phyloP scores from a whole-genome alignment of 2,113 vertebrate genomes.

The Calyptommatus sinebrachiatus region DNA sequence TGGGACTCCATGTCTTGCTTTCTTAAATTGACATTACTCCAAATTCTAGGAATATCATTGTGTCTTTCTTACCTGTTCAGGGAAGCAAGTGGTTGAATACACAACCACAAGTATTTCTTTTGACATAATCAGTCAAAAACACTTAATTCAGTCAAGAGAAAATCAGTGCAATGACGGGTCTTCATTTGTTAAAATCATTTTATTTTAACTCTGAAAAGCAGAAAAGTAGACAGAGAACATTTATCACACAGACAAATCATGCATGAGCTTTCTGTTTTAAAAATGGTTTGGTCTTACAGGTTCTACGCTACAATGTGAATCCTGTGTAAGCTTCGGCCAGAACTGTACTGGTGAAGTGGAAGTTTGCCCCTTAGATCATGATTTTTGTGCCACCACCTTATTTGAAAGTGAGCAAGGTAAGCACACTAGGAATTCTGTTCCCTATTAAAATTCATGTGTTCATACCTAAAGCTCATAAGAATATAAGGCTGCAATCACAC shows the following conservation, averaged over 20 bases:
- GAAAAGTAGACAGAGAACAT: not conserved
- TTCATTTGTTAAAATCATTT: not conserved
- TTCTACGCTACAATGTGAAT: constrained; percentile 21
- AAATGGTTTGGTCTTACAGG: not conserved
- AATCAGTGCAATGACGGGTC: not conserved
- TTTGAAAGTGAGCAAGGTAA: constrained; percentile 26
- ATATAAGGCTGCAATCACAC: no score
- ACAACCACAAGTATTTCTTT: not conserved
- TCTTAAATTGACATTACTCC: not conserved
- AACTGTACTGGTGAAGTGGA: constrained; percentile 16
- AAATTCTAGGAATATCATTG: not conserved
- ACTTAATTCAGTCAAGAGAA: not conserved
- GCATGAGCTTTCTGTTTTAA: not conserved
- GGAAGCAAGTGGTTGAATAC: not conserved
- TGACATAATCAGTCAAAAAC: not conserved
- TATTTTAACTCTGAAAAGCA: not conserved
- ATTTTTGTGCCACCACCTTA: constrained; percentile 10
- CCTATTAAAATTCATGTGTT: no score
- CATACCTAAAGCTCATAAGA: no score
- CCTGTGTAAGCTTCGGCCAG: not conserved
- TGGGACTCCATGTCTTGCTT: no score
- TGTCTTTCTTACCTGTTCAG: not conserved
- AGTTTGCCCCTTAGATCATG: not conserved
- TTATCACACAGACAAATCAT: not conserved
- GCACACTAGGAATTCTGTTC: not conserved